A percentile compares a stretch with the other conserved stretches of the same genome.
Conservation (phyloP, 2,797 vertebrate species). For the Artibeus jamaicensis region DNA sequence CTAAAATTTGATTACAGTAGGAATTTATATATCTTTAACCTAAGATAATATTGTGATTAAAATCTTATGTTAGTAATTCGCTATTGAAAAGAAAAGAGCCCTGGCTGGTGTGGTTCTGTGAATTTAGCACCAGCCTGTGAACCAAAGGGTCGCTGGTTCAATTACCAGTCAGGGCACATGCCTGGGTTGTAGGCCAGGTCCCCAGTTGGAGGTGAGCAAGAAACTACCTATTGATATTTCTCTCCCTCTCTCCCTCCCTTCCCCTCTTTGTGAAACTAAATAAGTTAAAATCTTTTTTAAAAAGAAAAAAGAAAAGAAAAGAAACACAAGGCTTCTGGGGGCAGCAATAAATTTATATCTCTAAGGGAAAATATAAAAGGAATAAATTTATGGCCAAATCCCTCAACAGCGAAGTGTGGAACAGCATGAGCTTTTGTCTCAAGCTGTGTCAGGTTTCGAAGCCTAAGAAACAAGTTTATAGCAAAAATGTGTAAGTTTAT, state of each 20-base stretch:
- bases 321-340: background rate
- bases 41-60: background rate
- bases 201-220: background rate
- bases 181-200: background rate
- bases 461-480: constrained; percentile 36
- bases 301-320: background rate
- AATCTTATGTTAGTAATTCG: constrained; percentile 30
- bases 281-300: background rate
- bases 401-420: background rate
- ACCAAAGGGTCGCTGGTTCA: background rate
- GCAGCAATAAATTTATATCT: constrained; percentile 51
- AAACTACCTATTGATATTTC: background rate
- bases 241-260: background rate
- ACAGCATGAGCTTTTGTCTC: constrained; percentile 39
- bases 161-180: background rate
- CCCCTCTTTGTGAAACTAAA: background rate
- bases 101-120: background rate
- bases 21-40: background rate
- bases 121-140: background rate
- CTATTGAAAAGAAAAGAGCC: background rate
- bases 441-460: constrained; percentile 33
- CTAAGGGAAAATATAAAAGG: constrained; percentile 51
- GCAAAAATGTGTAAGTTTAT: constrained; percentile 36
- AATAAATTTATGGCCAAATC: background rate
- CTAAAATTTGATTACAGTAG: background rate